Evolutionary conservation across 2,113 vertebrate genomes (phyloP), one percentile per base, ranked within the genome.

Genomic region (Sylvilagus bachmani): DNA sequence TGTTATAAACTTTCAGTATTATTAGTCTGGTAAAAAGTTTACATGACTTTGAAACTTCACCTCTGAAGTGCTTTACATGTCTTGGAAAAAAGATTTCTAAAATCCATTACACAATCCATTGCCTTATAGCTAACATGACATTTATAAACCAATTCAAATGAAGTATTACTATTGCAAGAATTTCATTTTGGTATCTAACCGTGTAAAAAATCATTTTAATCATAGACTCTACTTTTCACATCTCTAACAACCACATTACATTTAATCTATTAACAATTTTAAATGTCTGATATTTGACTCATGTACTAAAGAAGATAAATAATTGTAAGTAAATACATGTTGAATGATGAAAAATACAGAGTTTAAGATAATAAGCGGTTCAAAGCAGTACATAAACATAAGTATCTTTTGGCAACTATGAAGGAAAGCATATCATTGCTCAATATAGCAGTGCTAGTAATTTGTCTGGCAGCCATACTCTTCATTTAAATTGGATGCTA

Each of bases 141-240:
- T 97, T 97, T 97, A 95, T 93, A 97, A 96, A 94, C 86, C 97
- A 95, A 94, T 97, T 95, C 88, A 95, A 96, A 96, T 96, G 96
- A 95, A 95, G 82, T 96, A 96, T 95, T 95, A 81, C 83, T 55
- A 86, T 78, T 90, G 58, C 84, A 96, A 93, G 70, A 92, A 94
- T 91, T 96, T 95, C 92, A 95, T 94, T 94, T 96, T 96, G 67
- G 51, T 90, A 95, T 95, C 86, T 93, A 96, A 92, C 83, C 10
- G 0, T 86, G 75, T 96, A 87, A 95, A 97, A 96, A 93, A 90
- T 87, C 71, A 92, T 89, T 96, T 95, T 93, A 92, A 95, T 95
- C 86, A 75, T 91, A 88, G 17, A 77, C 19, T 33, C 49, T 95
- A 69, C 36, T 91, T 86, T 90, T 94, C 86, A 77, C 27, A 84